Percentiles rank a stretch among this genome's conserved stretches.
Evolutionary conservation across 2,797 vertebrate species (phyloP).

Genomic region (Rhincodon typus): DNA sequence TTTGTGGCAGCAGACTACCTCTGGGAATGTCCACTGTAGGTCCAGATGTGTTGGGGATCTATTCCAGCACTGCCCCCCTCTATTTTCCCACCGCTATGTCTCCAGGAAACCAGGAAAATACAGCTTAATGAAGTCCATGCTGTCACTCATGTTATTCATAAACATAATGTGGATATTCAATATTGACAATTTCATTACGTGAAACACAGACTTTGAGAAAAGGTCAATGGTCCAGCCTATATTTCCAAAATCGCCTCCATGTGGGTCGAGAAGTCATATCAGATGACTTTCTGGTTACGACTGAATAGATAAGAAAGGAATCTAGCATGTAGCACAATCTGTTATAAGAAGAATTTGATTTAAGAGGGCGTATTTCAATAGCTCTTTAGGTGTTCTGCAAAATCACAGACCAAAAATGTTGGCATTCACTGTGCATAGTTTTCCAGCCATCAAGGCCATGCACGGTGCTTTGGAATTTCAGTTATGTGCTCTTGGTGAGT

Average conservation of each 20-base stretch:
- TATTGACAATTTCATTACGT: neutral
- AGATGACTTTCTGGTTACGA: neutral
- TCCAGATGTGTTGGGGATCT: too few relatives aligned
- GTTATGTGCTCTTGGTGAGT: neutral
- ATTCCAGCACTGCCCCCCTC: too few relatives aligned
- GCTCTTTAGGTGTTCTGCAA: neutral
- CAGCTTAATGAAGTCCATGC: neutral
- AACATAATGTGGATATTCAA: neutral
- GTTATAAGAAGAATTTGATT: neutral
- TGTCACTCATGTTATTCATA: neutral
- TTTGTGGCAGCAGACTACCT: too few relatives aligned
- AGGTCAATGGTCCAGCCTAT: neutral
- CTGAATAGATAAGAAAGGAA: neutral
- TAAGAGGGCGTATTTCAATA: neutral
- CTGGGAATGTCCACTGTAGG: too few relatives aligned
- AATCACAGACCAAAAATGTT: neutral
- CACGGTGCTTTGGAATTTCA: neutral
- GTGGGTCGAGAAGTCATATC: neutral
- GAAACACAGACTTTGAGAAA: neutral
- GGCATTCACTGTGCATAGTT: neutral
- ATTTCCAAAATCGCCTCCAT: neutral
- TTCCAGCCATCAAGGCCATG: neutral
- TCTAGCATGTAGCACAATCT: neutral
- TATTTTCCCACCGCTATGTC: too few relatives aligned
- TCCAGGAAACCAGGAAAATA: too few relatives aligned